These are phyloP conservation scores for Myanophis thanlyinensis DNA, from an alignment of 2,113 vertebrate species.

Conservation along the genomic window DNA sequence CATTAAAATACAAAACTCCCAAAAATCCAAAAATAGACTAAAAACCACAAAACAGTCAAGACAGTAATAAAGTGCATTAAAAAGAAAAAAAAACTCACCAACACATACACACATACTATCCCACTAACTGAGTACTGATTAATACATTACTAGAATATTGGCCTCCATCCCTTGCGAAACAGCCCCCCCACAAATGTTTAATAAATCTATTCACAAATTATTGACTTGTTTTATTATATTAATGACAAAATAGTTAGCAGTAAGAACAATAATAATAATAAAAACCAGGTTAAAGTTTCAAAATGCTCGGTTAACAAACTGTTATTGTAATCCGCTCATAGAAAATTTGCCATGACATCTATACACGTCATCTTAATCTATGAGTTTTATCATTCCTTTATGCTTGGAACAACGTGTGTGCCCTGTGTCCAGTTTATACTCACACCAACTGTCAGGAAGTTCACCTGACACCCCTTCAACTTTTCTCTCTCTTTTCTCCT, in stretches of 20 bases:
- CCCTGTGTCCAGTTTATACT: neutral
- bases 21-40: neutral
- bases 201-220: neutral
- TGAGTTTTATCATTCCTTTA: neutral
- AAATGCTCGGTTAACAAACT: neutral
- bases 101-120: neutral
- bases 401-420: neutral
- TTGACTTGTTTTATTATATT: neutral
- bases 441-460: neutral
- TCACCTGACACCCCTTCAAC: neutral
- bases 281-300: neutral
- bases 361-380: neutral
- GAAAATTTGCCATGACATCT: neutral
- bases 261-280: neutral
- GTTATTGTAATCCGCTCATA: neutral
- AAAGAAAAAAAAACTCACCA: accelerated
- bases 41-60: neutral
- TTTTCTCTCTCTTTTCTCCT: neutral
- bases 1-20: neutral
- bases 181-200: neutral
- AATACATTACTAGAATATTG: neutral
- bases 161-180: neutral
- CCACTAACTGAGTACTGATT: neutral
- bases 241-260: neutral
- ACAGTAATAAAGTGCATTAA: neutral